These are phyloP conservation scores for Lagenorhynchus albirostris DNA, from an alignment of 2,113 vertebrate species.

Conservation along the genomic window DNA sequence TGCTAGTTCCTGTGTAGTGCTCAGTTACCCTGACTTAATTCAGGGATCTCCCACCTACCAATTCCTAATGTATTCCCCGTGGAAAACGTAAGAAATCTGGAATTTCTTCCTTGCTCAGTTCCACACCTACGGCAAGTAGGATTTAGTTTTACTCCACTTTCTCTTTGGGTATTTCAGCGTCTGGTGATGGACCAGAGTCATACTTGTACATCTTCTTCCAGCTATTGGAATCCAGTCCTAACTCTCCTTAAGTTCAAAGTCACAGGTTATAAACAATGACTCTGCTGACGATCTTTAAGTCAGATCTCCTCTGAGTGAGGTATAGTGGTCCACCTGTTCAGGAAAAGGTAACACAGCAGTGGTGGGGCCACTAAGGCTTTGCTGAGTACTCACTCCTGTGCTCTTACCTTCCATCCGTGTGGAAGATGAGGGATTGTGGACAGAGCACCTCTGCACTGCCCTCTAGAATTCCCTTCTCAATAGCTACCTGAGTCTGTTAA, in stretches of 20 bases:
- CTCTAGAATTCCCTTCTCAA: neutral
- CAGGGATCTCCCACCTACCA: neutral
- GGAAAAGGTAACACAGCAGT: neutral
- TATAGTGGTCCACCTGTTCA: neutral
- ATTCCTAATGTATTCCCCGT: fast-evolving
- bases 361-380: fast-evolving
- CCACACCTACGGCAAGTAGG: neutral
- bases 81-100: neutral
- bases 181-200: neutral
- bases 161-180: neutral
- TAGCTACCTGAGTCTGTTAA: neutral
- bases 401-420: fast-evolving
- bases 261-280: neutral
- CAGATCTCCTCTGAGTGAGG: neutral
- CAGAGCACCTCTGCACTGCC: neutral
- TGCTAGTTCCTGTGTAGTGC: neutral
- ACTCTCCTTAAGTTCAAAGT: neutral
- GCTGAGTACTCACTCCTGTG: neutral
- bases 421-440: no score
- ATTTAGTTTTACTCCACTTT: neutral
- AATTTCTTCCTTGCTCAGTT: neutral
- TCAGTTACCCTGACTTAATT: neutral
- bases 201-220: neutral
- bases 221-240: neutral
- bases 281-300: neutral